Conservation (phyloP, 1,140 invertebrate genomes). For the Eriosoma lanigerum region DNA sequence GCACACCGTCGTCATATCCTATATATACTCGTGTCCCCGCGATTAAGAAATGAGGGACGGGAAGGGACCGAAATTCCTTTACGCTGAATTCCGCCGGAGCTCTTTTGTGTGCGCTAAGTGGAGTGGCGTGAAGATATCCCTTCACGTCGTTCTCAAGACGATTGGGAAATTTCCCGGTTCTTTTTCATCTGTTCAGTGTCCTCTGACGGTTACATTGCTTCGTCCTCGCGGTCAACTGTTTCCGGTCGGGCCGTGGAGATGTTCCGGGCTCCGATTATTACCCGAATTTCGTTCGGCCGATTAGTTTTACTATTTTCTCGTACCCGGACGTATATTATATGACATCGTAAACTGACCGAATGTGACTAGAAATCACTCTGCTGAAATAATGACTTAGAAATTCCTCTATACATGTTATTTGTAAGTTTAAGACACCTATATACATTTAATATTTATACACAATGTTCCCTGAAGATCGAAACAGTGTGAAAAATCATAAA, state of each 20-base stretch:
- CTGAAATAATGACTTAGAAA: neutral
- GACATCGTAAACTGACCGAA: neutral
- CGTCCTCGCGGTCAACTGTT: neutral
- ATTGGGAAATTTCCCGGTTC: constrained; percentile 26
- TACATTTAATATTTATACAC: neutral
- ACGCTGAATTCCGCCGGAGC: neutral
- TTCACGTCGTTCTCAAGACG: constrained; percentile 25
- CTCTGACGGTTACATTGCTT: neutral
- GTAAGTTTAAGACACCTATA: neutral
- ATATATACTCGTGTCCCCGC: no score
- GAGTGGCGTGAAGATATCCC: constrained; percentile 14
- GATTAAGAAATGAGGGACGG: neutral
- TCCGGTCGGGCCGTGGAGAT: neutral
- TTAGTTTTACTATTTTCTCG: neutral
- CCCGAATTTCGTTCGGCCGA: neutral
- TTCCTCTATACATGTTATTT: neutral
- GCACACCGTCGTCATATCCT: neutral
- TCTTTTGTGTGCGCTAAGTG: constrained; percentile 44
- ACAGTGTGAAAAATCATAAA: no score
- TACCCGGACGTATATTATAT: neutral
- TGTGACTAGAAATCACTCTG: neutral
- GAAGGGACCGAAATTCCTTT: neutral
- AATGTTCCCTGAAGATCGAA: no score
- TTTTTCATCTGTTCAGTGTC: neutral
- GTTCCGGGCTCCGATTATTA: neutral